Evolutionary conservation across 2,113 vertebrate species (phyloP).

Genomic region (Aix galericulata): DNA sequence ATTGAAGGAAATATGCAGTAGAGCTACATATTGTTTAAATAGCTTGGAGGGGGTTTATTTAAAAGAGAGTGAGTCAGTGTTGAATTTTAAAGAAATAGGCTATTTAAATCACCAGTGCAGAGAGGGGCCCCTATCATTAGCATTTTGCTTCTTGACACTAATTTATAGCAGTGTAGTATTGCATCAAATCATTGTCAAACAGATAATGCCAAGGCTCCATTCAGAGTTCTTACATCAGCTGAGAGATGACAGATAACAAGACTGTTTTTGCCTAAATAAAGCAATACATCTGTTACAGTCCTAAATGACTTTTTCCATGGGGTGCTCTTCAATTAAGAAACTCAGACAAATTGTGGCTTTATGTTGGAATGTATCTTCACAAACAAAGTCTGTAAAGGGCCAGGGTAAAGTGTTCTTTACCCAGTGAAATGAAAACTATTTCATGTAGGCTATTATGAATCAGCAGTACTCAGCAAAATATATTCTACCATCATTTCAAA

Average conservation of each 20-base stretch:
- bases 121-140: slow-evolving; percentile 73
- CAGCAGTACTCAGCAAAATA: slow-evolving; percentile 6
- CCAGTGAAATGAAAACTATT: slow-evolving; percentile 3
- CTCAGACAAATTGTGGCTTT: neutral
- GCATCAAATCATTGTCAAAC: slow-evolving; percentile 66
- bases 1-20: slow-evolving; percentile 18
- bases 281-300: slow-evolving; percentile 1
- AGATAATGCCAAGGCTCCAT: slow-evolving; percentile 60
- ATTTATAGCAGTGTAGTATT: slow-evolving; percentile 60
- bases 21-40: slow-evolving; percentile 65
- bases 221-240: slow-evolving; percentile 60
- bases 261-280: slow-evolving; percentile 66
- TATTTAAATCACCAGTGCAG: slow-evolving; percentile 74
- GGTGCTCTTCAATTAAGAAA: slow-evolving; percentile 8
- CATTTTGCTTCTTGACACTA: slow-evolving; percentile 73
- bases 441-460: neutral
- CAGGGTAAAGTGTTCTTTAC: neutral
- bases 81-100: slow-evolving; percentile 69
- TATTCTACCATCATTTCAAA: neutral
- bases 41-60: slow-evolving; percentile 60
- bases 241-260: slow-evolving; percentile 62
- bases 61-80: slow-evolving; percentile 72
- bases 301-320: slow-evolving; percentile 32
- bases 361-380: neutral
- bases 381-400: neutral